Conservation (phyloP, 2,888 invertebrate species). For the Coecobrya sp. region DNA sequence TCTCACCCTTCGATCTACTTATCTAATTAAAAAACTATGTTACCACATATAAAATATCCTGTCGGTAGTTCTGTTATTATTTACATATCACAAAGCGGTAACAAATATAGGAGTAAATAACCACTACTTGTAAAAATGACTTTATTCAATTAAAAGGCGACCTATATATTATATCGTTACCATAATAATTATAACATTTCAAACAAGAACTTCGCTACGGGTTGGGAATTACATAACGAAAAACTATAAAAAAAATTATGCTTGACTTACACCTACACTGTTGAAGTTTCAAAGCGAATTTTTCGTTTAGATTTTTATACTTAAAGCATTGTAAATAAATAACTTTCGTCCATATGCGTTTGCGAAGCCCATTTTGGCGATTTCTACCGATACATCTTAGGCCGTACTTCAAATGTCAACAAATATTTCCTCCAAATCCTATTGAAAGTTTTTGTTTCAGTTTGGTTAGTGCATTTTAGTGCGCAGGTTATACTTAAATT, state of each 20-base stretch:
- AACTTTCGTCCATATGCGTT: neutral
- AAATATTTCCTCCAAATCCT: neutral
- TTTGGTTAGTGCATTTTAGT: too few species aligned
- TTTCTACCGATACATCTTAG: neutral
- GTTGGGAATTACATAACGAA: too few species aligned
- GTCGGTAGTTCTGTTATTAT: neutral
- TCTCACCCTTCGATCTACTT: neutral
- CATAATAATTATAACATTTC: too few species aligned
- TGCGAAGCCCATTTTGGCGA: neutral
- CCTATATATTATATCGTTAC: neutral
- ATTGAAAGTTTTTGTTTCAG: neutral
- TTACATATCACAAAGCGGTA: slow-evolving; percentile 58
- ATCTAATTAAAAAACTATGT: neutral
- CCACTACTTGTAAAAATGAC: neutral
- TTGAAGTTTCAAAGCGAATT: too few species aligned
- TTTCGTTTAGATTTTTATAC: too few species aligned
- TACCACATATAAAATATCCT: slow-evolving; percentile 15
- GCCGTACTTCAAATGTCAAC: neutral
- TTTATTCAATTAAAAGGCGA: neutral
- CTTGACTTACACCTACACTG: too few species aligned
- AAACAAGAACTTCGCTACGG: too few species aligned
- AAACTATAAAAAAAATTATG: too few species aligned
- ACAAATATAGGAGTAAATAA: slow-evolving; percentile 10
- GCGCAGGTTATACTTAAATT: too few species aligned
- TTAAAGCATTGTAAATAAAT: slow-evolving; percentile 6